Conservation (phyloP, 2,113 vertebrate genomes). For the Pterocles gutturalis region DNA sequence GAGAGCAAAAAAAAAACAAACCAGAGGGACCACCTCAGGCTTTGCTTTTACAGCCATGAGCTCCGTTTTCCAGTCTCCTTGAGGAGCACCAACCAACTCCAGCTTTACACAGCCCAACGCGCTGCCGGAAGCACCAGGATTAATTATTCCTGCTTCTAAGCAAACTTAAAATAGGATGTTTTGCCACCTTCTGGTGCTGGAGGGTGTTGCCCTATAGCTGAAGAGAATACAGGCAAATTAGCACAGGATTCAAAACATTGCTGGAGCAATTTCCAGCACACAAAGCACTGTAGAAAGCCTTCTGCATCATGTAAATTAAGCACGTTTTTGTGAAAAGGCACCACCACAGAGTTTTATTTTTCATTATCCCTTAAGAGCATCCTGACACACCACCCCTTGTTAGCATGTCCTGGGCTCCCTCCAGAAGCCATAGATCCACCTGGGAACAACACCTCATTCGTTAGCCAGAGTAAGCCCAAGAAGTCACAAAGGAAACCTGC, state of each 20-base stretch:
- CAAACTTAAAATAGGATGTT: neutral
- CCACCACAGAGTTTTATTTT: neutral
- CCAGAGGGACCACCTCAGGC: rapidly evolving
- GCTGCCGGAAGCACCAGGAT: neutral
- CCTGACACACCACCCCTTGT: neutral
- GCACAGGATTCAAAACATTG: no score
- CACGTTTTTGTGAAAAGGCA: neutral
- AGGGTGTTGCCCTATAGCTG: neutral
- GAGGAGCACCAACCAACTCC: neutral
- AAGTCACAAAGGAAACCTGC: neutral
- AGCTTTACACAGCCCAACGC: neutral
- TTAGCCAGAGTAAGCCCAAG: neutral
- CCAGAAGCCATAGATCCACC: neutral
- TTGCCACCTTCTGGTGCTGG: neutral
- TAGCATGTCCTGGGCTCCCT: neutral
- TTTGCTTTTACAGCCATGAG: neutral
- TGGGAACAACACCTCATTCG: rapidly evolving
- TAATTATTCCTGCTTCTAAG: neutral
- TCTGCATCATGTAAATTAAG: neutral
- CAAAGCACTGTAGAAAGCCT: neutral
- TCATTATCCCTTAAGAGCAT: neutral
- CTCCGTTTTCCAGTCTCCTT: neutral
- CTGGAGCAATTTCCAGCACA: neutral
- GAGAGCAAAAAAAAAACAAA: neutral
- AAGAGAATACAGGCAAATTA: neutral